These are phyloP conservation scores for Mallotus villosus DNA, from an alignment of 2,797 vertebrate species.

Conservation along the genomic window DNA sequence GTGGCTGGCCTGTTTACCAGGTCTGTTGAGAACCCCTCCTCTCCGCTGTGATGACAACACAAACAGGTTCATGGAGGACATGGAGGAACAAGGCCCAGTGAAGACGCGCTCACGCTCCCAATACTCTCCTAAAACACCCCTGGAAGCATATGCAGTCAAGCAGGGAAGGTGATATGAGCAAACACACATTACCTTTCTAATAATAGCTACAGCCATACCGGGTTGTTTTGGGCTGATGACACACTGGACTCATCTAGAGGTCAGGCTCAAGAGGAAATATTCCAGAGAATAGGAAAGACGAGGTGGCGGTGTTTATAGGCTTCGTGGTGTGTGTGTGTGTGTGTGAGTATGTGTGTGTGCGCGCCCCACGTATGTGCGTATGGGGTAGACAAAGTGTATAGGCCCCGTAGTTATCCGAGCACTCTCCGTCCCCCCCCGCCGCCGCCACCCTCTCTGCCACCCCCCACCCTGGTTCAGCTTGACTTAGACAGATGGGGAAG, in stretches of 20 bases:
- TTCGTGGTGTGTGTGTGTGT: no score
- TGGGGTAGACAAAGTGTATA: constrained; percentile 2
- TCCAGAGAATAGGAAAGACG: not conserved
- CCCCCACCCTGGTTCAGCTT: constrained; percentile 60
- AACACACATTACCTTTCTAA: not conserved
- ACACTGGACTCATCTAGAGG: not conserved
- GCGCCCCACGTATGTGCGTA: no score
- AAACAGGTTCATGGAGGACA: constrained; percentile 1
- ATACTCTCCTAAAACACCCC: not conserved
- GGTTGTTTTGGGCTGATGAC: not conserved
- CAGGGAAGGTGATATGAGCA: not conserved
- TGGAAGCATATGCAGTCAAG: not conserved
- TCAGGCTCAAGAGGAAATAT: not conserved
- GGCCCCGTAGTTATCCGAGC: constrained; percentile 54
- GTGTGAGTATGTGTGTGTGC: not conserved
- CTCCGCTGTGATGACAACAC: not conserved
- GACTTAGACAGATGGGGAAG: constrained; percentile 78
- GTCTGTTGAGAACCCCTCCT: not conserved
- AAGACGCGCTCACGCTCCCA: not conserved
- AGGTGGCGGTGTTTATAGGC: not conserved
- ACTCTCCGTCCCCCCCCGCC: constrained; percentile 53
- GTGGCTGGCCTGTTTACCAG: not conserved
- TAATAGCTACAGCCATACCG: not conserved
- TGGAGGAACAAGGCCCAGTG: not conserved
- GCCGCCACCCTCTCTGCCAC: constrained; percentile 1